Evolutionary conservation across 2,888 invertebrate genomes (phyloP).

Genomic region (Macrophya alboannulata): DNA sequence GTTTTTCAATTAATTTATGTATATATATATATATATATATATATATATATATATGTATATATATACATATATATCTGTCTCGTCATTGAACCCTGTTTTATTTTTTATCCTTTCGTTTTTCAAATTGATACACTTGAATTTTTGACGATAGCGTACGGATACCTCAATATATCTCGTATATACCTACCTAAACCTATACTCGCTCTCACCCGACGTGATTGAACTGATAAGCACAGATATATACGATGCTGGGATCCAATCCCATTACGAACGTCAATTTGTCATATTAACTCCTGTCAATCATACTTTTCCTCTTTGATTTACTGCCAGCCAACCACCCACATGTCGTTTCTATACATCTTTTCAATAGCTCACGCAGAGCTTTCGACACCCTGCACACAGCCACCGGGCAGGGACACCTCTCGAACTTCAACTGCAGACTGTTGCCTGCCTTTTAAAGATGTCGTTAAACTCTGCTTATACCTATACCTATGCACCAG

Average conservation of each 20-base stretch:
- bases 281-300: conserved; percentile 59
- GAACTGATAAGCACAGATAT: conserved; percentile 51
- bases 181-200: neutral
- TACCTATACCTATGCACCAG: neutral
- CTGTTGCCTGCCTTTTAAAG: conserved; percentile 37
- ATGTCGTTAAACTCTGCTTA: conserved; percentile 4
- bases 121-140: conserved; percentile 6
- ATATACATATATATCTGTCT: no score
- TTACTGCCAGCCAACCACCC: conserved; percentile 11
- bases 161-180: neutral
- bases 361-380: conserved; percentile 36
- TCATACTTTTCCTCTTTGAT: conserved; percentile 48
- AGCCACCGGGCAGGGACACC: neutral
- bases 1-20: no score
- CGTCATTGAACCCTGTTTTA: no score
- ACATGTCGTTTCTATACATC: conserved; percentile 44
- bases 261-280: conserved; percentile 65
- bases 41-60: no score
- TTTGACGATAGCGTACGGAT: neutral
- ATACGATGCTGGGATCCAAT: conserved; percentile 56
- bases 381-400: neutral
- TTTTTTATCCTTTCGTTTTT: neutral
- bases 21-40: no score
- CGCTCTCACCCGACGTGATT: conserved; percentile 40
- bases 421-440: neutral